A percentile compares a stretch with the other conserved stretches of the same genome.
These are phyloP conservation scores for Abrostola tripartita DNA, from an alignment of 2,888 invertebrate species.

Conservation along the genomic window DNA sequence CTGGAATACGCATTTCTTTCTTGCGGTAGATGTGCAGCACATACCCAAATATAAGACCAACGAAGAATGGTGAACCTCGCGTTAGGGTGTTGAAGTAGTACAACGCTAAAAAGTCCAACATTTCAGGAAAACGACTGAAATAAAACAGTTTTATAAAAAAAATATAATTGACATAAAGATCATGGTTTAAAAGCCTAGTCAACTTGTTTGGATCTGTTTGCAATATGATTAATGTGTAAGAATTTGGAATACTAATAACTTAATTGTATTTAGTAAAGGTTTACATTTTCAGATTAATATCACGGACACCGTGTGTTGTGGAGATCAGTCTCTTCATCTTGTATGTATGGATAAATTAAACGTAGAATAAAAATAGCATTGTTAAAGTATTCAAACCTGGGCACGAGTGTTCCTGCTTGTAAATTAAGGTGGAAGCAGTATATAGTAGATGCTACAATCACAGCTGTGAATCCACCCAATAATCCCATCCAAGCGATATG, in stretches of 20 bases:
- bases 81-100: slow-evolving; percentile 68
- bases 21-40: slow-evolving; percentile 60
- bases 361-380: too few species aligned
- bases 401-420: slow-evolving; percentile 30
- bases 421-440: slow-evolving; percentile 49
- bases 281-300: too few species aligned
- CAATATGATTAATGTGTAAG: too few species aligned
- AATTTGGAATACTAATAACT: too few species aligned
- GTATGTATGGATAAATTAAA: too few species aligned
- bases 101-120: slow-evolving; percentile 41
- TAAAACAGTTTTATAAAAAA: background rate
- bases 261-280: too few species aligned
- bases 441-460: slow-evolving; percentile 40
- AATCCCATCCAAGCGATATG: slow-evolving; percentile 63
- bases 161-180: too few species aligned
- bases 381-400: background rate
- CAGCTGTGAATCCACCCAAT: slow-evolving; percentile 30
- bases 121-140: slow-evolving; percentile 42
- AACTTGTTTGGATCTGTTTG: too few species aligned
- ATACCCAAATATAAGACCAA: slow-evolving; percentile 72
- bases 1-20: slow-evolving; percentile 55
- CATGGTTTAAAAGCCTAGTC: too few species aligned
- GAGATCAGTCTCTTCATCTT: too few species aligned
- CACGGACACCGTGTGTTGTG: too few species aligned
- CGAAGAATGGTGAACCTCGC: slow-evolving; percentile 68